phyloP scores from a whole-genome alignment of 2,888 invertebrate species.

The Hypomecis punctinalis region DNA sequence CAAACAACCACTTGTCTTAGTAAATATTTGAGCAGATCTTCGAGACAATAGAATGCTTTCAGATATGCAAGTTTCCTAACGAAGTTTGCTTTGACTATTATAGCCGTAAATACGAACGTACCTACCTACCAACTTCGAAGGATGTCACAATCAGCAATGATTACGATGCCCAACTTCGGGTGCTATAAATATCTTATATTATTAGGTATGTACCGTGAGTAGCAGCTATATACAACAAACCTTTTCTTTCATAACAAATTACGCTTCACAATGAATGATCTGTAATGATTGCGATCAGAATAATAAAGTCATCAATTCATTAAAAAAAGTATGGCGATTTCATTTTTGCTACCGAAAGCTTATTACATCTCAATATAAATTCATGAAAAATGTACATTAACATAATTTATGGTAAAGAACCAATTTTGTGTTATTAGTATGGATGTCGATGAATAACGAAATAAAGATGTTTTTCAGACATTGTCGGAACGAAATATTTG shows the following conservation, averaged over 20 bases:
- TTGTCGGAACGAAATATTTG: constrained; percentile 52
- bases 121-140: too few relatives aligned
- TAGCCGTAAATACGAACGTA: too few relatives aligned
- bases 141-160: too few relatives aligned
- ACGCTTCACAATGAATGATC: constrained; percentile 2
- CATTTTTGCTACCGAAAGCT: constrained; percentile 20
- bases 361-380: constrained; percentile 38
- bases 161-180: too few relatives aligned
- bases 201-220: neutral
- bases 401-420: constrained; percentile 75
- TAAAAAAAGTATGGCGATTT: constrained; percentile 7
- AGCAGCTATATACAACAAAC: too few relatives aligned
- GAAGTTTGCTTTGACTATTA: too few relatives aligned
- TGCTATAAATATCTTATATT: too few relatives aligned
- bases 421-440: constrained; percentile 75
- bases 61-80: too few relatives aligned
- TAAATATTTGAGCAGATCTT: too few relatives aligned
- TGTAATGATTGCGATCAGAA: constrained; percentile 26
- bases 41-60: too few relatives aligned
- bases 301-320: constrained; percentile 31
- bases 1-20: too few relatives aligned
- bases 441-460: constrained; percentile 61
- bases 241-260: too few relatives aligned
- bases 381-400: constrained; percentile 63
- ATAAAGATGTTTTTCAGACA: constrained; percentile 55